These are phyloP conservation scores for Podocnemis expansa DNA, from an alignment of 2,113 vertebrate genomes.

Conservation along the genomic window DNA sequence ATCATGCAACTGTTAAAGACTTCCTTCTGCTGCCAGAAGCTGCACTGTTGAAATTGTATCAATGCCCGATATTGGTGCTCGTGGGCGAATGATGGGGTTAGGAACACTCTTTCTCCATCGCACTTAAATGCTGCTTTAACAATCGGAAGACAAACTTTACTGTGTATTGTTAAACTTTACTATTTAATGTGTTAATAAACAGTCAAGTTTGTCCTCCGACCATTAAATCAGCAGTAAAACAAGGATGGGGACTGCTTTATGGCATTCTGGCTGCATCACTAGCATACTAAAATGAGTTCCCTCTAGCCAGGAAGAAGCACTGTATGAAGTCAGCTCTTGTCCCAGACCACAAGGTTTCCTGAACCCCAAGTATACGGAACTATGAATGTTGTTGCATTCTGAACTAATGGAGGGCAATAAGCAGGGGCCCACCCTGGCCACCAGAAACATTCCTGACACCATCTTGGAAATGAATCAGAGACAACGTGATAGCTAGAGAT, in stretches of 20 bases:
- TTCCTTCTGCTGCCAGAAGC: not conserved
- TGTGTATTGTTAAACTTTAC: slow-evolving; percentile 61
- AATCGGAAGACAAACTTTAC: slow-evolving; percentile 56
- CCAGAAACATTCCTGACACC: not conserved
- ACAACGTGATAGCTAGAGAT: not conserved
- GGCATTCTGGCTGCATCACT: slow-evolving; percentile 43
- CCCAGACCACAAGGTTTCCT: not conserved
- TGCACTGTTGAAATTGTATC: not conserved
- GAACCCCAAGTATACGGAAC: not conserved
- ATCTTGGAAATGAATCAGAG: accelerated
- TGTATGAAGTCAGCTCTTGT: slow-evolving; percentile 12
- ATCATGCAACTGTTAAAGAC: not conserved
- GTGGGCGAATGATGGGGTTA: not conserved
- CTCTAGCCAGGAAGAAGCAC: slow-evolving; percentile 16
- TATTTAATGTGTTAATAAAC: slow-evolving; percentile 70
- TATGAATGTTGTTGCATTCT: not conserved
- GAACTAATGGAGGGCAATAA: accelerated
- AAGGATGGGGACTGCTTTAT: slow-evolving; percentile 33
- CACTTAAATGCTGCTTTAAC: not conserved
- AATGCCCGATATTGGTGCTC: not conserved
- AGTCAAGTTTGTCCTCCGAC: slow-evolving; percentile 37
- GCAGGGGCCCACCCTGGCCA: accelerated
- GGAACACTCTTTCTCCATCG: slow-evolving; percentile 18
- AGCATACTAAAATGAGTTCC: slow-evolving; percentile 40
- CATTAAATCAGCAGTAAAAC: slow-evolving; percentile 65